Evolutionary conservation across 2,113 vertebrate species (phyloP), one percentile per base, ranked within the genome.

Genomic region (Trichomycterus rosablanca): DNA sequence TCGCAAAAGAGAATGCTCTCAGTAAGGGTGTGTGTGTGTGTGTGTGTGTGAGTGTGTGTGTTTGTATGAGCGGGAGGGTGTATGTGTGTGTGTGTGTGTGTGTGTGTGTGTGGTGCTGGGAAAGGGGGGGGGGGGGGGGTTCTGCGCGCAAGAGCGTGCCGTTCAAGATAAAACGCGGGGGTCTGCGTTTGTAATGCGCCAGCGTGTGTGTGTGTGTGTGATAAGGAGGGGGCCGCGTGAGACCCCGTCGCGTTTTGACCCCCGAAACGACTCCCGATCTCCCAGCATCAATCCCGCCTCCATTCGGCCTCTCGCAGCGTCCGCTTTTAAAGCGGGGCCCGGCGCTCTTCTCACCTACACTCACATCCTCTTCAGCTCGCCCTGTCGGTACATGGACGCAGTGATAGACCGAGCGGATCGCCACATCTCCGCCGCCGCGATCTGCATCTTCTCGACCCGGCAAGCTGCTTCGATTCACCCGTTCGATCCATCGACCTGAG

Each of bases 211-310:
- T 57, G 69, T n/a, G n/a, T 78, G 72, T 76, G 74, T 60, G 75
- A 83, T 80, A 75, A 80, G 76, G 72, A 75, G 74, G 53, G 62
- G 76, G 64, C 75, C 66, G 42, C 32, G 67, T 77, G 80, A 77
- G 78, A 85, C 81, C 87, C 85, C 83, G 83, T 81, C 74, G 85
- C 77, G 85, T 83, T 86, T 82, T 87, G 87, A 88, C 85, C 85
- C 84, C 81, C 75, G 51, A 83, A 87, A 84, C 84, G 81, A 81
- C 81, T 78, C 75, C 56, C 79, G 75, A 73, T 74, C 76, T 77
- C 73, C n/a, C 75, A 58, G 39, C 55, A 74, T 66, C 81, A 73
- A 70, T 78, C 61, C 57, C 70, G 40, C 59, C 74, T 59, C 50
- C 62, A 74, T 63, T 55, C 71, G 60, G 51, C 55, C 63, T 32